phyloP scores from a whole-genome alignment of 2,888 invertebrate genomes.

The Camponotus fellah region DNA sequence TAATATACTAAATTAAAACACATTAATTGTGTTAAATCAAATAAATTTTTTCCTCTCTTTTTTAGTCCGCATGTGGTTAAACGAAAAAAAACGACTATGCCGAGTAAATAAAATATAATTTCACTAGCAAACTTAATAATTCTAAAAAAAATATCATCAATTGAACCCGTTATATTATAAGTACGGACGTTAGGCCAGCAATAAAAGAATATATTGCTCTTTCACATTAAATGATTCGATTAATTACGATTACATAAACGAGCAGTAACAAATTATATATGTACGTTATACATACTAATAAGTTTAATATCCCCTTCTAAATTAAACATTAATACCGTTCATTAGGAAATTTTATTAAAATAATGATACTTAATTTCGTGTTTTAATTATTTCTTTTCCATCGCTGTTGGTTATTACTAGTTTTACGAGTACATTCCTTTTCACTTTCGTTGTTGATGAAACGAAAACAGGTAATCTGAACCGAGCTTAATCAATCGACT shows the following conservation, averaged over 20 bases:
- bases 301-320: neutral
- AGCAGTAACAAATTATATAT: conserved; percentile 13
- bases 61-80: neutral
- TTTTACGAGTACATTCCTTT: neutral
- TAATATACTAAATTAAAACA: conserved; percentile 19
- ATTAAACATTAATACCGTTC: neutral
- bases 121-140: conserved; percentile 7
- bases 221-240: conserved; percentile 39
- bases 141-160: conserved; percentile 18
- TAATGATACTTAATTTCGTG: conserved; percentile 1
- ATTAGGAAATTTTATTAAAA: neutral
- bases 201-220: conserved; percentile 14
- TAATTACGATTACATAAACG: conserved; percentile 19
- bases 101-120: conserved; percentile 33
- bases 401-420: conserved; percentile 11
- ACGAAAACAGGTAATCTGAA: conserved; percentile 33
- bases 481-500: conserved; percentile 39
- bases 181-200: conserved; percentile 44
- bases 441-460: neutral
- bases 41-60: neutral
- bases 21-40: conserved; percentile 26
- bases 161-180: conserved; percentile 20
- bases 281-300: neutral
- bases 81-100: neutral
- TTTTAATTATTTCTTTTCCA: conserved; percentile 2